These are phyloP conservation scores for Callosobruchus maculatus DNA, from an alignment of 2,888 invertebrate genomes.

Conservation along the genomic window DNA sequence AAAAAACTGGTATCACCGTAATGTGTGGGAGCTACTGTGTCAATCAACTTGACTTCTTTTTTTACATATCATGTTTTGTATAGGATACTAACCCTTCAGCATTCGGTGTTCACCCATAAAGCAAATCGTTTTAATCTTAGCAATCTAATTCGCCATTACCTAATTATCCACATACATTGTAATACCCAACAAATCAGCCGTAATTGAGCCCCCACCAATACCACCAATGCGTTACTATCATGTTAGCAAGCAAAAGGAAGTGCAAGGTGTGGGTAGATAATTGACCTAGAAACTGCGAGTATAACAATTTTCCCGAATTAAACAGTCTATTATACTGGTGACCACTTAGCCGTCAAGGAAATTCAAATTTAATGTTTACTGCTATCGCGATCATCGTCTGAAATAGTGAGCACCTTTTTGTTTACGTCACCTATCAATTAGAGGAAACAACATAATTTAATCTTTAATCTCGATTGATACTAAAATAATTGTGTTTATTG, in stretches of 20 bases:
- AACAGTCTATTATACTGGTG: background rate
- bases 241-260: background rate
- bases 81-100: too few species aligned
- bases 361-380: background rate
- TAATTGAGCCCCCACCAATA: background rate
- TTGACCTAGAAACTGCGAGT: background rate
- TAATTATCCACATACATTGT: background rate
- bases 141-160: background rate
- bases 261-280: background rate
- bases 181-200: background rate
- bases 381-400: background rate
- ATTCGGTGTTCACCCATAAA: background rate
- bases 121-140: background rate
- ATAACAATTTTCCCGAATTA: background rate
- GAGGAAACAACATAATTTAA: background rate
- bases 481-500: background rate
- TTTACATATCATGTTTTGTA: too few species aligned
- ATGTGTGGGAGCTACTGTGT: too few species aligned
- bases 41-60: too few species aligned
- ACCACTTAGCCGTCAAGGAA: background rate
- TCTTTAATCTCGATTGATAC: background rate
- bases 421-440: background rate
- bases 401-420: background rate
- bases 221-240: background rate
- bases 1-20: too few species aligned